Base-by-base conservation (phyloP, 2,888 invertebrate genomes). In the Palloptera scutellata region DNA sequence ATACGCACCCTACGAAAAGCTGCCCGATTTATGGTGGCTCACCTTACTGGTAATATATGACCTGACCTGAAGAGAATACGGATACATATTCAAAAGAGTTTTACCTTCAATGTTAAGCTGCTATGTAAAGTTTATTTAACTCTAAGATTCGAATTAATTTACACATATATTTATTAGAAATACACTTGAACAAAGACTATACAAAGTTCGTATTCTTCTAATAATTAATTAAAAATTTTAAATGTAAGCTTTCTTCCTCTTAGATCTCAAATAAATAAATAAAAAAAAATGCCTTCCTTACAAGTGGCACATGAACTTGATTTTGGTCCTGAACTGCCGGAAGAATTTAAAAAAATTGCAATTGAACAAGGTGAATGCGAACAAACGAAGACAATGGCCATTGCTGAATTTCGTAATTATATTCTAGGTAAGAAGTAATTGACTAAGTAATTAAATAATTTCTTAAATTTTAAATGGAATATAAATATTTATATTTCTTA, bases 381-480 rank as follows among this genome's bases (percentile, higher is more conserved):
- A 1, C 90, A 90, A 79, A 90, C 89, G 15, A 88, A 88, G 73
- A 87, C 88, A 52, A 88, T 89, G 77, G 87, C 89, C n/a, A 86
- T 94, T 65, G 89, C 89, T 72, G 91, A 93, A 76, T 88, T 94
- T 51, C 87, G 90, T 51, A 91, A 91, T 78, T 88, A 92, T 87
- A 91, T 93, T 76, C 90, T 89, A 78, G 92, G 92, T 92, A 84
- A 80, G 41, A 78, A 92, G 92, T 92, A 84, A 80, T 15, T 53
- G 20, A 15, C 40, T 53, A 17, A 2, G 48, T 11, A 42, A 60
- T 58, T 53, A 13, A 45, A 68, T 17, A 17, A 53, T 64, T 57
- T n/a, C 40, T 42, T 15, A 19, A 40, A n/a, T 54, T 20, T 58
- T 42, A 12, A 41, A 45, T 10, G 10, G 45, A 45, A 13, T n/a